These are phyloP conservation scores for Lophius piscatorius DNA, from an alignment of 2,113 vertebrate species.

Conservation along the genomic window DNA sequence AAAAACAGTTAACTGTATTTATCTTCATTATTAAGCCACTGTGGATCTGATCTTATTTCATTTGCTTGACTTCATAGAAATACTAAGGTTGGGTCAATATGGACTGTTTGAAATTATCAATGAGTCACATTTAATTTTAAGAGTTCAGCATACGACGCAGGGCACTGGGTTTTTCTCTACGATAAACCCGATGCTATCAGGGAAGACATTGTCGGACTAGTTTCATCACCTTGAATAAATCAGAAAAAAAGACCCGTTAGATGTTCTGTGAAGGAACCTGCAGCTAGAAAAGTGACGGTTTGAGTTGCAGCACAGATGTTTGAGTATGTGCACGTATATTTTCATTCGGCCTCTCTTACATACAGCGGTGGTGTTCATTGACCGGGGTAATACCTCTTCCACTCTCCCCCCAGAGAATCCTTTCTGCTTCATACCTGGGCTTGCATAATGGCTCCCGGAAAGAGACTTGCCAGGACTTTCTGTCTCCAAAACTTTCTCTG, in stretches of 20 bases:
- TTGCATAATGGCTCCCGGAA: constrained; percentile 14
- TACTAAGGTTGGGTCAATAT: no score
- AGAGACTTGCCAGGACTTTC: constrained; percentile 45
- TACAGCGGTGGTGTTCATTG: not conserved
- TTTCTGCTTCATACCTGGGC: constrained; percentile 31
- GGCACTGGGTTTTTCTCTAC: no score
- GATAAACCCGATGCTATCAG: constrained; percentile 15
- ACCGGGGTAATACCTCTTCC: constrained; percentile 22
- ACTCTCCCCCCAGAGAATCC: constrained; percentile 39
- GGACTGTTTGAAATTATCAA: no score
- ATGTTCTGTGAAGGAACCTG: not conserved
- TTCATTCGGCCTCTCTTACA: constrained; percentile 23
- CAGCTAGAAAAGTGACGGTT: constrained; percentile 5
- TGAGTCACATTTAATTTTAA: no score
- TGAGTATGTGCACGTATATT: constrained; percentile 34
- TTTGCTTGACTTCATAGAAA: no score
- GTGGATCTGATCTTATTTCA: no score
- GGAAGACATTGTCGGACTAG: constrained; percentile 21
- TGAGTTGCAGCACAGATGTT: constrained; percentile 6
- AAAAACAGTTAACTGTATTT: no score
- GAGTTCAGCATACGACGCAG: no score
- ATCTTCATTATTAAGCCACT: no score
- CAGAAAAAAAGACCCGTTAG: constrained; percentile 12
- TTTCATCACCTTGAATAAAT: constrained; percentile 37
- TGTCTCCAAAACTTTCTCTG: constrained; percentile 40